A percentile compares a stretch with the other conserved stretches of the same genome.
Evolutionary conservation across 2,113 vertebrate species (phyloP).

Genomic region (Sus scrofa): DNA sequence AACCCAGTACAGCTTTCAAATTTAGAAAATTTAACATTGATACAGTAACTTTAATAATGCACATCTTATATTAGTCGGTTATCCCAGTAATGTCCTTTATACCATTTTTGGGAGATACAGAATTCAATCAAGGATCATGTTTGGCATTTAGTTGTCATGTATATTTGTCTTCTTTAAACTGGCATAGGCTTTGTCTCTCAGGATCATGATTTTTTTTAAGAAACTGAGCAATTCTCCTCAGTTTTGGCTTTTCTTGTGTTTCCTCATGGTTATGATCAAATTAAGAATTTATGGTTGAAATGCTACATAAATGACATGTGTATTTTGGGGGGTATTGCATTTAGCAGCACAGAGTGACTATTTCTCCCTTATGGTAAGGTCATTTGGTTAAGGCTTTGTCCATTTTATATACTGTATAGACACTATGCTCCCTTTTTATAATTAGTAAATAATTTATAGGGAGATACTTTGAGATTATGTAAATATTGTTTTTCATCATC

Average conservation of each 20-base stretch:
- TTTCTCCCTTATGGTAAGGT: neutral
- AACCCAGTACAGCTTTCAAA: neutral
- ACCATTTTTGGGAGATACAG: neutral
- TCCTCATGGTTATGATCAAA: neutral
- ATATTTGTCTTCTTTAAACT: neutral
- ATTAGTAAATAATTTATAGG: neutral
- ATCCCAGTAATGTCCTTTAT: neutral
- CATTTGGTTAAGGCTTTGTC: neutral
- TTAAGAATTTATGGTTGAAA: neutral
- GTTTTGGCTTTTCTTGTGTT: neutral
- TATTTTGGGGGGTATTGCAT: neutral
- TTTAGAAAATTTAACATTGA: slow-evolving; percentile 2
- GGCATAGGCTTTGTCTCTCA: neutral
- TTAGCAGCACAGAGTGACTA: neutral
- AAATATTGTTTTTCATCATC: neutral
- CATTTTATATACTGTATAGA: neutral
- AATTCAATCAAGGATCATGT: neutral
- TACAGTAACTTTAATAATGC: neutral
- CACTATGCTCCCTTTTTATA: neutral
- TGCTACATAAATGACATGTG: neutral
- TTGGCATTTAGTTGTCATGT: neutral
- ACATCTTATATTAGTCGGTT: neutral
- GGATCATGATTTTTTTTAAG: neutral
- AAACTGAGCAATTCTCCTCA: neutral
- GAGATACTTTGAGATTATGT: neutral